Evolutionary conservation across 2,797 vertebrate genomes (phyloP), one percentile per base, ranked within the genome.

Genomic region (Rhinoraja longicauda): DNA sequence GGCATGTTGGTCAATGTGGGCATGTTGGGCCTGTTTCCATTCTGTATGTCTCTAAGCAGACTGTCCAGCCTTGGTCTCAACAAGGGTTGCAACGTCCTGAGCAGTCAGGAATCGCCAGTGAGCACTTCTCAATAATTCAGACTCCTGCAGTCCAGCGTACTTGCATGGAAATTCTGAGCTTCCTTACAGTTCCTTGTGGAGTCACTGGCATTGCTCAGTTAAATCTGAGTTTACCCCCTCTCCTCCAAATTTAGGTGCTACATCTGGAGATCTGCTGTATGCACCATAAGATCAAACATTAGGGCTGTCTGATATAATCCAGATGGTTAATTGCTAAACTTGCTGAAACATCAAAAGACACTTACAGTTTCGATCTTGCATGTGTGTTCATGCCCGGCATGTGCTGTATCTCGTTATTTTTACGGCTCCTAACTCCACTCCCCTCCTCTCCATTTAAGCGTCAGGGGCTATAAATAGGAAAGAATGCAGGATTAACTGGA

Each of bases 341-440:
- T 24, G 19, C 24, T 84, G 26, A 32, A 64, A 57, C 29, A 86
- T 86, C 57, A n/a, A 86, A 86, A 4, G 26, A 13, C 10, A 57
- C 4, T n/a, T 62, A 12, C 45, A 62, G 13, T 64, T 62, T 29
- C 0, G 3, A 57, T 59, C 59, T 84, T 59, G 15, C 17, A 62
- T 67, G n/a, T 64, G n/a, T 32, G n/a, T 67, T 64, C 84, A 88
- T 0, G 7, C 59, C 29, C 19, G n/a, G 19, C 29, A 21, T 64
- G 32, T 88, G 84, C n/a, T 88, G 6, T n/a, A 32, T 19, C 36
- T 92, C 39, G 29, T 73, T 91, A 73, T 91, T 91, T 73, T 73
- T 92, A 53, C 26, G 39, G 24, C 67, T 75, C 75, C 15, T 53
- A 70, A 72, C 57, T 15, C 39, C 32, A 39, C 24, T 91, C 36